Evolutionary conservation across 2,113 vertebrate species (phyloP), one percentile per base, ranked within the genome.

Genomic region (Tautogolabrus adspersus): DNA sequence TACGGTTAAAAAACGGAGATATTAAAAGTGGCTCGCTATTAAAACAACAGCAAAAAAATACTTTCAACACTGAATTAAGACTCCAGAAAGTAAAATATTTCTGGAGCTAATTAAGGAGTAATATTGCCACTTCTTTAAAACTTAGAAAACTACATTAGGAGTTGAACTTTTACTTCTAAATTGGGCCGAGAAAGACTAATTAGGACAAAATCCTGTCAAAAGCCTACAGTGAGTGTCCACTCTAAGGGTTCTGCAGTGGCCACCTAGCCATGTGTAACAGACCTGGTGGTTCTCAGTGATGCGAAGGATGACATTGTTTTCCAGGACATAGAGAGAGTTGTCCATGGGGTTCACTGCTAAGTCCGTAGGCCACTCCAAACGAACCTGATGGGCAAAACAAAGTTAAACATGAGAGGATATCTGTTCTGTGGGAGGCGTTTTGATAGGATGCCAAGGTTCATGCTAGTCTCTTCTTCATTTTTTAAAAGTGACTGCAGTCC

Each of bases 221-320:
- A 49, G 44, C 62, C 38, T 23, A 19, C 12, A 34, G 62, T 51
- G 56, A 77, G 62, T 58, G 51, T 82, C 71, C 60, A 60, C 62
- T 62, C 74, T 42, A 38, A 68, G 75, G 79, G 77, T 38, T 66
- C 56, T 74, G 75, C 40, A 60, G 56, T 44, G 67, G 55, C 19
- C 21, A 71, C 66, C 18, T 37, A 37, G 68, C 72, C 40, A 34
- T 23, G 30, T 65, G 57, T 59, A 76, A 89, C 92, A 66, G 88
- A 99, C 98, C 94, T 99, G 98, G 93, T 99, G 98, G 85, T 99
- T 98, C 93, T 99, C 98, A 2, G 98, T 99, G 93, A 99, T 98
- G 86, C 98, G 96, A 7, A 99, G 95, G 93, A 99, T 97, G 88
- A 99, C 97, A 67, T 99, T 99, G 94, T 99, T 99, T 90, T 99